A percentile compares a stretch with the other conserved stretches of the same genome.
These are phyloP conservation scores for Hucho hucho DNA, from an alignment of 2,113 vertebrate genomes.

Conservation along the genomic window DNA sequence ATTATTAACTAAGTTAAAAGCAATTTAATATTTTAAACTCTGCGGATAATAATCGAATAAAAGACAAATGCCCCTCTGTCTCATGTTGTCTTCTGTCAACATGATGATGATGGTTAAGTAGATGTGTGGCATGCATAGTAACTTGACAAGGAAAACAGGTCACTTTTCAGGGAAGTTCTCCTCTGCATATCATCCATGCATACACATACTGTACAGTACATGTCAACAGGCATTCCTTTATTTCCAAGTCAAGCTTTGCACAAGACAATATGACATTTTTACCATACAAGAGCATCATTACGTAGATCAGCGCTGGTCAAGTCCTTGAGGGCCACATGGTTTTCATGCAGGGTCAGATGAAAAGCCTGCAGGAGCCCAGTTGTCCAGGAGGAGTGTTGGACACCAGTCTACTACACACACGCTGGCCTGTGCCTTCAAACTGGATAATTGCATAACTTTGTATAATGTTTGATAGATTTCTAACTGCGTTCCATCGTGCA, in stretches of 20 bases:
- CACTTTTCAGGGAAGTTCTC: background rate
- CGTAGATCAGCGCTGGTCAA: background rate
- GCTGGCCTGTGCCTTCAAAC: background rate
- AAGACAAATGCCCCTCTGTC: constrained; percentile 68
- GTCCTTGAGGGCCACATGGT: too few species aligned
- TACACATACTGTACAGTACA: constrained; percentile 39
- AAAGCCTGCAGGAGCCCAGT: too few species aligned
- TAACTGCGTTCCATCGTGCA: constrained; percentile 12
- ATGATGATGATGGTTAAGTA: constrained; percentile 44
- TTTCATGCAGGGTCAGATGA: too few species aligned
- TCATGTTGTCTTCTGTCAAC: constrained; percentile 1
- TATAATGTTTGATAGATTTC: background rate
- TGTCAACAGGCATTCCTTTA: background rate
- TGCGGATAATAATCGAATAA: constrained; percentile 84
- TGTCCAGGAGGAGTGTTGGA: too few species aligned
- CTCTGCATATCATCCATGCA: constrained; percentile 10
- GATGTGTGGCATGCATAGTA: background rate
- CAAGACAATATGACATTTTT: constrained; percentile 7
- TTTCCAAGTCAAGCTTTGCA: constrained; percentile 3
- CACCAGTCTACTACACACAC: background rate
- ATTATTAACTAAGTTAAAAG: constrained; percentile 85
- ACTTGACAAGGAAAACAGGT: too few species aligned
- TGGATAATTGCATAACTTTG: background rate
- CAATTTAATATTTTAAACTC: constrained; percentile 82
- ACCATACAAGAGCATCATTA: constrained; percentile 22